Percentiles rank a stretch among this genome's conserved stretches.
Conservation (phyloP, 2,113 vertebrate species). For the Pachypanchax playfairii region DNA sequence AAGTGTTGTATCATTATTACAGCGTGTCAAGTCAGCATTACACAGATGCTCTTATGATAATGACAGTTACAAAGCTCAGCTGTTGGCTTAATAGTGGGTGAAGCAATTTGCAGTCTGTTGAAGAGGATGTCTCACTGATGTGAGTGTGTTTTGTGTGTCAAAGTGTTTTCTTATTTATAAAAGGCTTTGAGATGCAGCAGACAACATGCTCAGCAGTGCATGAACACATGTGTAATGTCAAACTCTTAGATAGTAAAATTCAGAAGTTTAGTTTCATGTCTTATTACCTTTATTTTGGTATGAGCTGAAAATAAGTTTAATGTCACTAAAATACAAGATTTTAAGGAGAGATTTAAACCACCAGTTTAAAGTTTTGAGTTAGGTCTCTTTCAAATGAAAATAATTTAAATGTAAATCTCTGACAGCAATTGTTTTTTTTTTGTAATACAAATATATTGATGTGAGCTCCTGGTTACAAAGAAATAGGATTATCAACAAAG, state of each 20-base stretch:
- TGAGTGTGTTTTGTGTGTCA: slow-evolving; percentile 29
- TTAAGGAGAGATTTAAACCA: no score
- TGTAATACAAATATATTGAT: no score
- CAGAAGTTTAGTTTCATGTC: no score
- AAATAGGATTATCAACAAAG: neutral
- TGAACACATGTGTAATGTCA: no score
- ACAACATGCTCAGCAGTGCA: slow-evolving; percentile 15
- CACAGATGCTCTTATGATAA: slow-evolving; percentile 63
- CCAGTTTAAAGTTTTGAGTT: no score
- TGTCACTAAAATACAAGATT: no score
- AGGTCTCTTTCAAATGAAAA: neutral
- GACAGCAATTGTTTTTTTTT: neutral
- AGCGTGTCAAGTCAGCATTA: slow-evolving; percentile 61
- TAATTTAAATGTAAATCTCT: neutral
- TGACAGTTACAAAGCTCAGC: slow-evolving; percentile 56
- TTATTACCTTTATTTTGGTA: no score
- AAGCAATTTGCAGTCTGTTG: slow-evolving; percentile 56
- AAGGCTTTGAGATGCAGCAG: slow-evolving; percentile 9
- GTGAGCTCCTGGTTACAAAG: no score
- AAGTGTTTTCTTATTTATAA: slow-evolving; percentile 23
- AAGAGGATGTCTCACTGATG: slow-evolving; percentile 36
- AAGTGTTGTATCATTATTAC: slow-evolving; percentile 59
- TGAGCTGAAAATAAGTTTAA: no score
- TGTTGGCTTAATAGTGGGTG: slow-evolving; percentile 58
- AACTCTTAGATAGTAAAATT: no score